These are phyloP conservation scores for Lophius americanus DNA, from an alignment of 2,797 vertebrate genomes.

Conservation along the genomic window DNA sequence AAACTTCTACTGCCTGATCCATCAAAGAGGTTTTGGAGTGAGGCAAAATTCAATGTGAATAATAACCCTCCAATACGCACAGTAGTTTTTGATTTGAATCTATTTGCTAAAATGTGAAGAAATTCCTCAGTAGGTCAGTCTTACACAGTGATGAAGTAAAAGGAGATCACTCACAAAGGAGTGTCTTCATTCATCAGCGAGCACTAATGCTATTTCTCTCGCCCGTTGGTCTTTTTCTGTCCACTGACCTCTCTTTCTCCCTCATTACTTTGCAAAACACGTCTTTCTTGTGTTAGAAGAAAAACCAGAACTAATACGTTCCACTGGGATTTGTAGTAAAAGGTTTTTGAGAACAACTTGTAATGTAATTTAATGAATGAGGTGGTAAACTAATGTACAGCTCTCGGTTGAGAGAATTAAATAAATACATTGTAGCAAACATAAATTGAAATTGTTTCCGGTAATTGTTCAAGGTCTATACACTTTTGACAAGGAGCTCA, in stretches of 20 bases:
- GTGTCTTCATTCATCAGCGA: background rate
- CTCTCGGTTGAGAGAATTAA: background rate
- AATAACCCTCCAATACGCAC: too few relatives aligned
- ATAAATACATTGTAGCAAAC: background rate
- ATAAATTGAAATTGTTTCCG: slow-evolving; percentile 5
- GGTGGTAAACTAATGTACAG: background rate
- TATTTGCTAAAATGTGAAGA: too few relatives aligned
- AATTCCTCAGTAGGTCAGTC: background rate
- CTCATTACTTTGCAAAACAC: slow-evolving; percentile 17
- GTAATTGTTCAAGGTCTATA: background rate
- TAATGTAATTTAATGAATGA: background rate
- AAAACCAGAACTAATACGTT: slow-evolving; percentile 35
- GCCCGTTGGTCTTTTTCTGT: background rate
- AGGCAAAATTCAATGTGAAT: too few relatives aligned
- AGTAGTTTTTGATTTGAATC: too few relatives aligned
- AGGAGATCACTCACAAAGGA: background rate
- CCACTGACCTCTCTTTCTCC: background rate
- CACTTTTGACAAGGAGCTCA: background rate
- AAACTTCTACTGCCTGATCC: too few relatives aligned
- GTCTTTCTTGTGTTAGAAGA: slow-evolving; percentile 45
- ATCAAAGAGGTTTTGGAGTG: too few relatives aligned
- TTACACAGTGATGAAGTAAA: background rate
- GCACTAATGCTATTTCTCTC: background rate
- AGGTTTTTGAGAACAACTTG: slow-evolving; percentile 45
- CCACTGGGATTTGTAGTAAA: slow-evolving; percentile 49